Base-by-base conservation (phyloP, 2,888 invertebrate genomes). In the Cephus nigrinus region DNA sequence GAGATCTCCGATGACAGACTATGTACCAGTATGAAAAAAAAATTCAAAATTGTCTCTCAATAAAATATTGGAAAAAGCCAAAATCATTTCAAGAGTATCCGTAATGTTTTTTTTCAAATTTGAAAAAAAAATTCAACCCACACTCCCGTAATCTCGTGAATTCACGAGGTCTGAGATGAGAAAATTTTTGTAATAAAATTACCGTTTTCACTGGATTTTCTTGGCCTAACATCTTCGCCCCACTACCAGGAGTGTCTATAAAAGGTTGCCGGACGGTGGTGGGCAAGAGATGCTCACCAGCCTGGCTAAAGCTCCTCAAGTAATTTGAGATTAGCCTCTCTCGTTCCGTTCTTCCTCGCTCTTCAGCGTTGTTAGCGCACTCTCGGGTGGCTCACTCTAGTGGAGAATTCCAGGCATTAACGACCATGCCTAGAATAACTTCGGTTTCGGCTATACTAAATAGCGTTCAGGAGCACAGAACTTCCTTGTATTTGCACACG, bases 291-390 rank as follows among this genome's bases (percentile, higher is more conserved):
- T 85, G 87, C 81, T 84, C 86, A 85, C 79, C 84, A 85, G 87
- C 86, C 83, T 85, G 84, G 84, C 85, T 84, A 82, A 82, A 87
- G 87, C 90, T 88, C 86, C 85, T 86, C 85, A 86, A 89, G 91
- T 91, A 91, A 91, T 91, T 91, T 91, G 91, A 91, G 91, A 91
- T 91, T 91, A 86, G 87, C 88, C 87, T 87, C 87, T 87, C 86
- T 87, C 86, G 82, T 80, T 82, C 80, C 71, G 77, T 79, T 78
- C 80, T 84, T 81, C 84, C 77, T 80, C 80, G 75, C 75, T 80
- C 82, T 76, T 78, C 73, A 71, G 35, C 69, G 77, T 77, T 72
- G 78, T 77, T 68, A 55, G 69, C 71, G 69, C 69, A 68, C 74
- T 75, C 81, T 77, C 78, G 72, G 77, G 88, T 87, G 84, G 88